Evolutionary conservation across 2,113 vertebrate species (phyloP).

Genomic region (Podocnemis expansa): DNA sequence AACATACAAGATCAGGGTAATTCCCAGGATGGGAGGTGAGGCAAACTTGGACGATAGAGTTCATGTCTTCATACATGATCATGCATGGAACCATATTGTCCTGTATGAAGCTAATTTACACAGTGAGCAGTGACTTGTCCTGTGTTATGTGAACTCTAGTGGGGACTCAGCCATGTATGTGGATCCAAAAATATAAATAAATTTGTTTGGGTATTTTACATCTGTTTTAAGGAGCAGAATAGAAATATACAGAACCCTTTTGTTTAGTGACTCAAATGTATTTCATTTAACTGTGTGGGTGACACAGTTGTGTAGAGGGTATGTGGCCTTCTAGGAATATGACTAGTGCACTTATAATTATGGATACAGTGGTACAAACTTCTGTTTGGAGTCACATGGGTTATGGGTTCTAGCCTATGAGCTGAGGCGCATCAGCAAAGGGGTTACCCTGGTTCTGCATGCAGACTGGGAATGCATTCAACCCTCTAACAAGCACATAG

Average conservation of each 20-base stretch:
- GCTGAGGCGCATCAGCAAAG: not conserved
- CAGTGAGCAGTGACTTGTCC: not conserved
- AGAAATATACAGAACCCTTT: not conserved
- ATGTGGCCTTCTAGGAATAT: not conserved
- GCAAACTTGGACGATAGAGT: not conserved
- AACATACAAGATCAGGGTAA: not conserved
- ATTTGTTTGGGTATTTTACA: not conserved
- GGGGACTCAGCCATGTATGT: not conserved
- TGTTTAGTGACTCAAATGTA: not conserved
- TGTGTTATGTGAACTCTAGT: not conserved
- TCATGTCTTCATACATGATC: not conserved
- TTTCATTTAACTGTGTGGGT: not conserved
- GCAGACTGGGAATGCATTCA: not conserved
- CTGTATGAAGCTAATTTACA: not conserved
- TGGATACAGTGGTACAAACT: not conserved
- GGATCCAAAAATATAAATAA: not conserved
- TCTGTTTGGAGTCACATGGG: not conserved
- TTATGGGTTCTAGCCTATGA: not conserved
- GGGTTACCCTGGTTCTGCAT: not conserved
- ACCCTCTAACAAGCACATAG: not conserved
- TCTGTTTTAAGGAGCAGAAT: not conserved
- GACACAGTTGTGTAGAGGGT: not conserved
- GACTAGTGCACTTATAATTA: not conserved
- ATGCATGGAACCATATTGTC: not conserved
- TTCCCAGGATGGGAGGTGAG: not conserved